These are phyloP conservation scores for Chrysodeixis includens DNA, from an alignment of 2,888 invertebrate species.

Conservation along the genomic window DNA sequence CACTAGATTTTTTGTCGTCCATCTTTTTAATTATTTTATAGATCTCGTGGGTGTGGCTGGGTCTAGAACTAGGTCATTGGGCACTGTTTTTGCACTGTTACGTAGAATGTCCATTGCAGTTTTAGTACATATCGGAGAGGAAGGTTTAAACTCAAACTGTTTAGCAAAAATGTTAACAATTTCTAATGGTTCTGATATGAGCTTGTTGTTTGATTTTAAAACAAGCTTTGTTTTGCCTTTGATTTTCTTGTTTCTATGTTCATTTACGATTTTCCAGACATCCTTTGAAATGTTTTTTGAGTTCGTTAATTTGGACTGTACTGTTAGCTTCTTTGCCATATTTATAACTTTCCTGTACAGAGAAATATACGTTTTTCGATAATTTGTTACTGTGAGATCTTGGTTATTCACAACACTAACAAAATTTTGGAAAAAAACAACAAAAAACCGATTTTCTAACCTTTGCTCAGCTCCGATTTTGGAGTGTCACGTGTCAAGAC, in stretches of 20 bases:
- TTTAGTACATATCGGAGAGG: too few species aligned
- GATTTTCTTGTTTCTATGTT: slow-evolving; percentile 5
- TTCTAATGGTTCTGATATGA: slow-evolving; percentile 1
- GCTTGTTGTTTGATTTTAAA: slow-evolving; percentile 1
- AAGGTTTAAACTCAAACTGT: slow-evolving; percentile 11
- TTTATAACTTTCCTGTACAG: slow-evolving; percentile 18
- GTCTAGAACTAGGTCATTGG: slow-evolving; percentile 13
- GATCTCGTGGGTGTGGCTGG: slow-evolving; percentile 10
- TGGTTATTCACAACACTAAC: too few species aligned
- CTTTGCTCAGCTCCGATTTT: too few species aligned
- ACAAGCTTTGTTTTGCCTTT: background rate
- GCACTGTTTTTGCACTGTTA: background rate
- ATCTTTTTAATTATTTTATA: slow-evolving; percentile 18
- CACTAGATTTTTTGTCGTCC: slow-evolving; percentile 19
- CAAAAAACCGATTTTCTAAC: too few species aligned
- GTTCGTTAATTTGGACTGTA: background rate
- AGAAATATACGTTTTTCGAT: slow-evolving; percentile 10
- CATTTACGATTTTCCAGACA: slow-evolving; percentile 14
- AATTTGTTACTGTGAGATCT: background rate
- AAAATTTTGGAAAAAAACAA: too few species aligned
- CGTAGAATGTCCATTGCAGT: slow-evolving; percentile 6
- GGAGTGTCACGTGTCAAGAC: too few species aligned
- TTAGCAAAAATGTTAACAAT: slow-evolving; percentile 12
- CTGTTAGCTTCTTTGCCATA: slow-evolving; percentile 11
- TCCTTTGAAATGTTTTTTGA: slow-evolving; percentile 10